phyloP scores from a whole-genome alignment of 2,797 vertebrate species.

The Gambelia wislizenii region DNA sequence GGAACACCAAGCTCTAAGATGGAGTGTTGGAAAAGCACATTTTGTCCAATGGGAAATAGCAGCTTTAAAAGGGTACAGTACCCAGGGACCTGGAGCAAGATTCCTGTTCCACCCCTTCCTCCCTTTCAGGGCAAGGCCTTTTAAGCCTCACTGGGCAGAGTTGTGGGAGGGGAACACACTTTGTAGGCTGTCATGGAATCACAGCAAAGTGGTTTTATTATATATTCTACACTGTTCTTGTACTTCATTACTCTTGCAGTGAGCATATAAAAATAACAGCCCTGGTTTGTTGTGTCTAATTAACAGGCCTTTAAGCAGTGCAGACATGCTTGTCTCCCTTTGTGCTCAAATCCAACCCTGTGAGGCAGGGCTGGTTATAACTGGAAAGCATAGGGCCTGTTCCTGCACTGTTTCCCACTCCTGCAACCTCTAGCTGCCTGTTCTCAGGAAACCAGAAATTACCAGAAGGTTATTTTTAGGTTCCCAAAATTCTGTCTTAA shows the following conservation, averaged over 20 bases:
- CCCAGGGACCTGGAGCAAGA: slow-evolving; percentile 54
- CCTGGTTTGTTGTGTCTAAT: not conserved
- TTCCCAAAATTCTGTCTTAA: too few species aligned
- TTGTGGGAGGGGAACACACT: not conserved
- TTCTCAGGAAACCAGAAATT: too few species aligned
- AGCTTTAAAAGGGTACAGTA: slow-evolving; percentile 50
- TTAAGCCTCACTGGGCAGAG: slow-evolving; percentile 36
- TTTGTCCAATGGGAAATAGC: slow-evolving; percentile 69
- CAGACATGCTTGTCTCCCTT: not conserved
- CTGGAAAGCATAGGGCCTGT: too few species aligned
- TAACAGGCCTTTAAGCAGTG: not conserved
- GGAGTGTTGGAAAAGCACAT: slow-evolving; percentile 71
- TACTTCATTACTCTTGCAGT: not conserved
- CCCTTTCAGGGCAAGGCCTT: slow-evolving; percentile 13
- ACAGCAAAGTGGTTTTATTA: too few species aligned
- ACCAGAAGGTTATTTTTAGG: too few species aligned
- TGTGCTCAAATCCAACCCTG: not conserved
- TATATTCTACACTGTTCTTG: not conserved
- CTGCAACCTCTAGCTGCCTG: too few species aligned
- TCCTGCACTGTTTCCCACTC: too few species aligned
- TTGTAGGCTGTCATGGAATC: not conserved
- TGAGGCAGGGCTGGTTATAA: too few species aligned
- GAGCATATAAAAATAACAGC: not conserved
- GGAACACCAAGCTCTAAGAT: slow-evolving; percentile 74
- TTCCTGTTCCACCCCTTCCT: too few species aligned